phyloP scores from a whole-genome alignment of 2,888 invertebrate genomes.

The Sabatieria punctata region DNA sequence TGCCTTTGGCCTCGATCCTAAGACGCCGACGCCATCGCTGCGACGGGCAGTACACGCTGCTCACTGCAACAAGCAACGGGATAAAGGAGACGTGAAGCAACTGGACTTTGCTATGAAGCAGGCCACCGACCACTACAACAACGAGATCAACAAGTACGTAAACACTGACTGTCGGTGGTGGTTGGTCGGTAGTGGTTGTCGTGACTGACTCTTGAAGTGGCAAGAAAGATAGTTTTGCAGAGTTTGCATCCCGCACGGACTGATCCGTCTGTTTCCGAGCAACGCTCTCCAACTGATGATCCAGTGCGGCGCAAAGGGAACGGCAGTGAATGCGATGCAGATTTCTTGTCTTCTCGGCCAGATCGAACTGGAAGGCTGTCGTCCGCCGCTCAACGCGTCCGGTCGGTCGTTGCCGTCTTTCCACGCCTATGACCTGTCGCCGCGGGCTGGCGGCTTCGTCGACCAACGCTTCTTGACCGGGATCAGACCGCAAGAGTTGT shows the following conservation, averaged over 20 bases:
- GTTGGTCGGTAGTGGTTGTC: not conserved
- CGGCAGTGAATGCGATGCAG: constrained; percentile 70
- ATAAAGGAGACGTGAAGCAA: constrained; percentile 54
- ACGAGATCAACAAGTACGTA: constrained; percentile 62
- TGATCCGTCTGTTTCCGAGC: constrained; percentile 66
- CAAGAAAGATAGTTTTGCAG: constrained; percentile 32
- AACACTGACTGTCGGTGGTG: not conserved
- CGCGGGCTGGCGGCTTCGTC: constrained; percentile 86
- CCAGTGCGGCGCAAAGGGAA: constrained; percentile 95
- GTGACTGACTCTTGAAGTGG: too few relatives aligned
- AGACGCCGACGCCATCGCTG: not conserved
- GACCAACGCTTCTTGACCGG: constrained; percentile 93
- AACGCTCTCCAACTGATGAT: constrained; percentile 99
- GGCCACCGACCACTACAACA: constrained; percentile 61
- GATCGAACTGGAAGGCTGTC: constrained; percentile 91
- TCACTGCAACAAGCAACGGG: constrained; percentile 10
- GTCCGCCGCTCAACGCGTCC: constrained; percentile 84
- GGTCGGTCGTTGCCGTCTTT: constrained; percentile 80
- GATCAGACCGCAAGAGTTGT: constrained; percentile 93
- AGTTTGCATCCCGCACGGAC: constrained; percentile 60
- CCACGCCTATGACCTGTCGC: constrained; percentile 62
- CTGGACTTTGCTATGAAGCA: constrained; percentile 61
- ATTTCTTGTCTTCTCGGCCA: constrained; percentile 94
- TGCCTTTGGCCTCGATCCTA: not conserved
- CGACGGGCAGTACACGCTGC: not conserved